Percentiles rank a stretch among this genome's conserved stretches.
These are phyloP conservation scores for Centropristis striata DNA, from an alignment of 2,113 vertebrate species.

Conservation along the genomic window DNA sequence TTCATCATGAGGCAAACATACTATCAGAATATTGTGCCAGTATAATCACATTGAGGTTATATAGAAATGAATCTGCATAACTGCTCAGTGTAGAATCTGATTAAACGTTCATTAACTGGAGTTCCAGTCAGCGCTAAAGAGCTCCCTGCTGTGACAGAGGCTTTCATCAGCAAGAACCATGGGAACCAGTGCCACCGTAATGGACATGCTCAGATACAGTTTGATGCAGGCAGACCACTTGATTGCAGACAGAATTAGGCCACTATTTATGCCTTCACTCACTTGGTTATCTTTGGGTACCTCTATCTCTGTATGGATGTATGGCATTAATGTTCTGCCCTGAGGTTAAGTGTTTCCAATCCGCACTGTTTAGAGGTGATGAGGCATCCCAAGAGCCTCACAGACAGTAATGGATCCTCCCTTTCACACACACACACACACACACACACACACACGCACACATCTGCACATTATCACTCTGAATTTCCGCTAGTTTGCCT, in stretches of 20 bases:
- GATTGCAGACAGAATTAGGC: conserved; percentile 53
- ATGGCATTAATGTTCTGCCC: conserved; percentile 47
- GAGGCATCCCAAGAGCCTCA: conserved; percentile 12
- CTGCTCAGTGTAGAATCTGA: conserved; percentile 10
- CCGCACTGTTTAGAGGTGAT: conserved; percentile 28
- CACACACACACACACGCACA: background rate
- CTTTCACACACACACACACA: background rate
- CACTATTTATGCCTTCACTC: conserved; percentile 32
- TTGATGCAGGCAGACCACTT: conserved; percentile 45
- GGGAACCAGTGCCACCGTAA: conserved; percentile 43
- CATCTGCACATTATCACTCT: conserved; percentile 5
- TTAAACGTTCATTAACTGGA: conserved; percentile 15
- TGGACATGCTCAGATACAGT: conserved; percentile 52
- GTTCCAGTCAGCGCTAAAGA: conserved; percentile 8
- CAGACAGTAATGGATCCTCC: background rate
- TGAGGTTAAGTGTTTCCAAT: conserved; percentile 56
- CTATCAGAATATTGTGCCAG: background rate
- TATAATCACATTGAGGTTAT: conserved; percentile 25
- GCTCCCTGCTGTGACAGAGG: conserved; percentile 25
- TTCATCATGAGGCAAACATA: background rate
- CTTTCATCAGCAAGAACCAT: conserved; percentile 34
- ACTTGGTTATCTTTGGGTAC: conserved; percentile 43
- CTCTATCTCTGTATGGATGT: conserved; percentile 36
- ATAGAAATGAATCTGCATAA: conserved; percentile 5
- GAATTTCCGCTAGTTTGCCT: conserved; percentile 6